phyloP scores from a whole-genome alignment of 1,140 invertebrate genomes.

The Eurosta solidaginis region DNA sequence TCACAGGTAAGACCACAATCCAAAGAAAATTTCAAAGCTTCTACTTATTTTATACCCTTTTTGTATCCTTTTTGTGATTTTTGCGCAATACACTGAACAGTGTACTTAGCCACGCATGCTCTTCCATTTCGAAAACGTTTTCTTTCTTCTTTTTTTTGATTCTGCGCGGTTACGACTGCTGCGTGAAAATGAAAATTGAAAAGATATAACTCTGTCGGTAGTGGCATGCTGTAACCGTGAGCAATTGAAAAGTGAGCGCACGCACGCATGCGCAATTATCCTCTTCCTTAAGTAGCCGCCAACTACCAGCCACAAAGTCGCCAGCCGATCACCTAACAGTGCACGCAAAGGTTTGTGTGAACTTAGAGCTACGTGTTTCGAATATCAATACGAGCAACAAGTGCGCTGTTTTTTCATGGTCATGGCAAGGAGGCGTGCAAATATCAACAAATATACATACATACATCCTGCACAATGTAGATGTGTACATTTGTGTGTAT shows the following conservation, averaged over 20 bases:
- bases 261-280: background rate
- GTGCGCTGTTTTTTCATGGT: background rate
- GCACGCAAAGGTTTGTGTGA: background rate
- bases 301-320: background rate
- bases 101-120: background rate
- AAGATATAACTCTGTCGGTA: background rate
- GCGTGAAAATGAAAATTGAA: conserved; percentile 21
- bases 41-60: background rate
- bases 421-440: background rate
- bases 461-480: background rate
- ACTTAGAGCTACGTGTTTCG: background rate
- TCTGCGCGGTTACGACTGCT: background rate
- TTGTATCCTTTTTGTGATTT: background rate
- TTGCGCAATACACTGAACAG: no score
- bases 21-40: no score
- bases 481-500: no score
- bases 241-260: conserved; percentile 19
- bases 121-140: no score
- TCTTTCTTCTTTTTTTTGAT: no score
- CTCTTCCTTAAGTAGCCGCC: background rate
- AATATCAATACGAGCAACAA: background rate
- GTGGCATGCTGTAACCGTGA: background rate
- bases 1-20: no score
- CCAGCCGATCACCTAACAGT: background rate
- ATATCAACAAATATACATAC: background rate